phyloP scores from a whole-genome alignment of 2,888 invertebrate species.

The Horisme vitalbata region DNA sequence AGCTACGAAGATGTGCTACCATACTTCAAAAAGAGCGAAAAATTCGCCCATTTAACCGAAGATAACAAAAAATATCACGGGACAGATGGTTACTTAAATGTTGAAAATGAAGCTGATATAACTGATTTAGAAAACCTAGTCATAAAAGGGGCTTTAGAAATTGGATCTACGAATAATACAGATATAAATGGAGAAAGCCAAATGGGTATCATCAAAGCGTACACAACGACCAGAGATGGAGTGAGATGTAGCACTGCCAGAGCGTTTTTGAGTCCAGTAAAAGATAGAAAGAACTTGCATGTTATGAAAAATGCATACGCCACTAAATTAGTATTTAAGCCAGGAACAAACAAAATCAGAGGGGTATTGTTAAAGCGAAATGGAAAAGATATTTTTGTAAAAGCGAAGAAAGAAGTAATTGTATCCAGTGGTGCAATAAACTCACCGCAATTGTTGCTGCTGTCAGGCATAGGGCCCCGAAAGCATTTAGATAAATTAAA shows the following conservation, averaged over 20 bases:
- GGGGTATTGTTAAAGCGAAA: conserved; percentile 64
- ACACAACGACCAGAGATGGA: conserved; percentile 71
- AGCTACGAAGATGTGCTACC: conserved; percentile 77
- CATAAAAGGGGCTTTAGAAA: conserved; percentile 64
- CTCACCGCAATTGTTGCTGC: conserved; percentile 74
- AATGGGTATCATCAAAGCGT: conserved; percentile 71
- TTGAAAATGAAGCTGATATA: conserved; percentile 49
- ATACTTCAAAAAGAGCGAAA: conserved; percentile 80
- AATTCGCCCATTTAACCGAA: conserved; percentile 40
- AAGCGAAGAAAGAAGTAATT: conserved; percentile 74
- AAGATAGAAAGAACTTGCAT: conserved; percentile 64
- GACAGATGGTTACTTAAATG: conserved; percentile 61
- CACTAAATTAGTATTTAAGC: conserved; percentile 77
- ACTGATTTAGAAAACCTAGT: conserved; percentile 48
- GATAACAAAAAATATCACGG: conserved; percentile 54
- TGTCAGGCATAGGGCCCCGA: conserved; percentile 79
- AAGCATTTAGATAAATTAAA: conserved; percentile 58
- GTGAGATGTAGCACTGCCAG: conserved; percentile 76
- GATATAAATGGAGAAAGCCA: conserved; percentile 69
- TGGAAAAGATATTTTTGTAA: conserved; percentile 54
- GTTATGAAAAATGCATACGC: conserved; percentile 78
- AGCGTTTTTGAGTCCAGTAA: conserved; percentile 71
- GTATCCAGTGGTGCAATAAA: conserved; percentile 77
- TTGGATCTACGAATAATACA: conserved; percentile 61
- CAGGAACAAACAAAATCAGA: conserved; percentile 62